Conservation (phyloP, 2,113 vertebrate species). For the Oncorhynchus masou region DNA sequence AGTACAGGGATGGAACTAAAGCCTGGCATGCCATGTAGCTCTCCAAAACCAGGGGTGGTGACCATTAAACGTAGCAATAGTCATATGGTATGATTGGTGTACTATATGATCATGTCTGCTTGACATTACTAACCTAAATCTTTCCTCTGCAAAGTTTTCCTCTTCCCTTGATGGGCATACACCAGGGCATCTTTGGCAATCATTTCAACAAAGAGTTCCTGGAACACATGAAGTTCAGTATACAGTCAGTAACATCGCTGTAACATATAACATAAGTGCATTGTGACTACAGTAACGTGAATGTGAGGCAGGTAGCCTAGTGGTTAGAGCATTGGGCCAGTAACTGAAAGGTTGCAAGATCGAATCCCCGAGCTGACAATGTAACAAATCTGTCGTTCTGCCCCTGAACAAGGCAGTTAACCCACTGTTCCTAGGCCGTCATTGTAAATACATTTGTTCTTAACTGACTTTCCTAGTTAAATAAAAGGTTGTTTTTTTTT, state of each 20-base stretch:
- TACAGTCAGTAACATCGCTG: neutral
- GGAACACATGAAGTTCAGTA: constrained; percentile 8
- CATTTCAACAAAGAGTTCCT: constrained; percentile 97
- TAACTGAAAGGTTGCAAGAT: too few species aligned
- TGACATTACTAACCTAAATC: constrained; percentile 80
- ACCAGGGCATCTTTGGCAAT: constrained; percentile 93
- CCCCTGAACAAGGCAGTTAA: too few species aligned
- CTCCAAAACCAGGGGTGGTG: neutral
- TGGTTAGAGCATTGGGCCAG: too few species aligned
- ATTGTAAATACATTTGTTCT: too few species aligned
- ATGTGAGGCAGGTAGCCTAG: too few species aligned
- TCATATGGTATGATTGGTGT: neutral
- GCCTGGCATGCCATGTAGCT: neutral
- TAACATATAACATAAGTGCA: too few species aligned
- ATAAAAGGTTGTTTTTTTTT: too few species aligned
- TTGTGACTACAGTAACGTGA: too few species aligned
- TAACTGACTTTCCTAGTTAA: too few species aligned
- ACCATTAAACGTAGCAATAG: neutral
- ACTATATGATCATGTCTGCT: neutral
- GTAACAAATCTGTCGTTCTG: too few species aligned
- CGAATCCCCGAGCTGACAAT: too few species aligned
- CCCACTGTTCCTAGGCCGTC: too few species aligned
- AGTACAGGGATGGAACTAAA: neutral
- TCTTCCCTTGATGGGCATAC: constrained; percentile 91
- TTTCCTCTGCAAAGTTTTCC: constrained; percentile 96